phyloP scores from a whole-genome alignment of 1,140 invertebrate genomes.

The Neodiprion pinetum region DNA sequence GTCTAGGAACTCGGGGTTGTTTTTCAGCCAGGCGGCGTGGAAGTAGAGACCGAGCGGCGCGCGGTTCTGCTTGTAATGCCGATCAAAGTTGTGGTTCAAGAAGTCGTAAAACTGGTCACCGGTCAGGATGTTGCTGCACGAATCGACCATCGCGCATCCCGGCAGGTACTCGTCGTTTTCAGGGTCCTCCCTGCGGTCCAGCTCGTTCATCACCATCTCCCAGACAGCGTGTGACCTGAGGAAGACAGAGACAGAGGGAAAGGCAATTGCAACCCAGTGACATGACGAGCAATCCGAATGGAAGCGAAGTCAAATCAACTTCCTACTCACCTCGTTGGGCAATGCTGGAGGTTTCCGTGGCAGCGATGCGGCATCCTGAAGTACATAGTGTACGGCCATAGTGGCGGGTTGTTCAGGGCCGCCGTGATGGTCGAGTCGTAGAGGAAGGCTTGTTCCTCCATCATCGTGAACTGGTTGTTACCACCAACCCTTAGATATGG shows the following conservation, averaged over 20 bases:
- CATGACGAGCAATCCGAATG: not conserved
- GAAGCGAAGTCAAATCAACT: not conserved
- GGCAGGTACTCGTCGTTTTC: constrained; percentile 90
- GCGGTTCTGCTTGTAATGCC: constrained; percentile 93
- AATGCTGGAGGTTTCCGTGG: constrained; percentile 92
- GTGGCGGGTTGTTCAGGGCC: constrained; percentile 87
- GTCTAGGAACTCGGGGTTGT: constrained; percentile 92
- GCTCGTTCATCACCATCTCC: constrained; percentile 98
- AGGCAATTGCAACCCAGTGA: not conserved
- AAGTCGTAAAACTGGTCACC: constrained; percentile 96
- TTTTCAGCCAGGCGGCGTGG: constrained; percentile 95
- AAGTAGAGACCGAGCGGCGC: constrained; percentile 94
- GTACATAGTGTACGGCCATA: constrained; percentile 98
- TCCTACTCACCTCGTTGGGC: constrained; percentile 78
- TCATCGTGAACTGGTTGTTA: constrained; percentile 97
- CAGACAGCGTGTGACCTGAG: constrained; percentile 82
- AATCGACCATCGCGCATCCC: constrained; percentile 96
- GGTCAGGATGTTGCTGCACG: constrained; percentile 91
- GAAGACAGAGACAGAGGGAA: constrained; percentile 18
- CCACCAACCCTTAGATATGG: constrained; percentile 93
- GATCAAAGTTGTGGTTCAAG: constrained; percentile 94
- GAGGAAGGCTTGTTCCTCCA: constrained; percentile 95
- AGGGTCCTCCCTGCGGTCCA: constrained; percentile 91
- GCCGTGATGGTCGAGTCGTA: constrained; percentile 96
- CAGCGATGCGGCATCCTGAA: constrained; percentile 96